Conservation (phyloP, 2,113 vertebrate genomes). For the Ellobius talpinus region DNA sequence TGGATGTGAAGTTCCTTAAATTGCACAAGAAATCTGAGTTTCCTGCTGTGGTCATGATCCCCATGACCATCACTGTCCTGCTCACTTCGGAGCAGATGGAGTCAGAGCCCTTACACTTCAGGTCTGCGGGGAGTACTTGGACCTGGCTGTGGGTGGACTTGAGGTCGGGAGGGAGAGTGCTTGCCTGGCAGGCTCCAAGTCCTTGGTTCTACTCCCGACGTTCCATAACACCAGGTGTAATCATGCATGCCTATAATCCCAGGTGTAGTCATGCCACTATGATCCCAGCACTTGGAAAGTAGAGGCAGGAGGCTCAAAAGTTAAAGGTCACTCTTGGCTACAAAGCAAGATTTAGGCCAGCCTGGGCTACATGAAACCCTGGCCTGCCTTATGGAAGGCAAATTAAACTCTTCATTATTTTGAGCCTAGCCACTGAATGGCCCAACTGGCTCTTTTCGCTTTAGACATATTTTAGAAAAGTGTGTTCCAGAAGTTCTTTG, state of each 20-base stretch:
- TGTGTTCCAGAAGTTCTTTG: neutral
- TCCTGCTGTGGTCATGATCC: neutral
- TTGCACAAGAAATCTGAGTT: neutral
- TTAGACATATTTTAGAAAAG: neutral
- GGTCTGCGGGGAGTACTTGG: neutral
- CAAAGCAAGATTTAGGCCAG: neutral
- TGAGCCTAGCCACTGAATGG: neutral
- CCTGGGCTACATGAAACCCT: neutral
- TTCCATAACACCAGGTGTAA: neutral
- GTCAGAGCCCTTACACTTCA: neutral
- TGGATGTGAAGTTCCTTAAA: neutral
- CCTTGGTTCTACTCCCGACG: neutral
- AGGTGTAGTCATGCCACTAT: neutral
- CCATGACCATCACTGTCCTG: neutral
- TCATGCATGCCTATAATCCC: neutral
- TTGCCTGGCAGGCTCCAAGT: neutral
- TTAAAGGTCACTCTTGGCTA: neutral
- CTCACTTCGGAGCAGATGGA: neutral
- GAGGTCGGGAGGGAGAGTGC: neutral
- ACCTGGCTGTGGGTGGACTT: neutral
- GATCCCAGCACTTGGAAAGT: neutral
- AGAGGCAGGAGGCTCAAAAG: neutral
- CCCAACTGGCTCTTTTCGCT: constrained; percentile 1
- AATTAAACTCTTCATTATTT: constrained; percentile 26
- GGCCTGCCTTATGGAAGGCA: neutral